Evolutionary conservation across 1,140 invertebrate genomes (phyloP).

Genomic region (Sminthurinus signatus): DNA sequence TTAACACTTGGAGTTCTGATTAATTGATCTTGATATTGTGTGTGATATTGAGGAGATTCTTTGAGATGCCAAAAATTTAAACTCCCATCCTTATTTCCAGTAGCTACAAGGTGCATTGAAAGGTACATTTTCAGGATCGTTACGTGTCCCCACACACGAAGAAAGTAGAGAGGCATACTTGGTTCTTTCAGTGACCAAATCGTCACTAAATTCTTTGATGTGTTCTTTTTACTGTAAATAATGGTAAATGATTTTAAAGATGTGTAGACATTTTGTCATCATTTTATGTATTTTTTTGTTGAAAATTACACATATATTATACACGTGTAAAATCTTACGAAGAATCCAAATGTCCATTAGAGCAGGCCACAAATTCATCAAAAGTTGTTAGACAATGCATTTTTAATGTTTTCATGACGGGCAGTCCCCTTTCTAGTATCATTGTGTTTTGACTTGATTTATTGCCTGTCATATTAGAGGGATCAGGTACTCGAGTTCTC

Average conservation of each 20-base stretch:
- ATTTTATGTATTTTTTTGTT: too few species aligned
- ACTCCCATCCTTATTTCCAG: constrained; percentile 29
- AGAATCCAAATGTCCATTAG: constrained; percentile 14
- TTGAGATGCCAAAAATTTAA: constrained; percentile 33
- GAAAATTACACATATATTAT: too few species aligned
- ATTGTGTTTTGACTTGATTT: neutral
- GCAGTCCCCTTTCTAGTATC: neutral
- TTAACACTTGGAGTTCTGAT: constrained; percentile 35
- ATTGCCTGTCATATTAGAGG: too few species aligned
- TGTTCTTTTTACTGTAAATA: constrained; percentile 11
- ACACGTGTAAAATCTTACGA: too few species aligned
- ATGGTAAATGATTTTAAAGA: too few species aligned
- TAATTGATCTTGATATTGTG: constrained; percentile 30
- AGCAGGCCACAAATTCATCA: constrained; percentile 33
- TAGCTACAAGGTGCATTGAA: constrained; percentile 14
- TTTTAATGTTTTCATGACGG: constrained; percentile 22
- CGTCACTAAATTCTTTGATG: constrained; percentile 26
- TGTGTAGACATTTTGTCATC: too few species aligned
- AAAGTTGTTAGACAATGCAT: constrained; percentile 17
- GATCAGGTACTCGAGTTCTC: constrained; percentile 5
- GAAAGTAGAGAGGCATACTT: constrained; percentile 27
- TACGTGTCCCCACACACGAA: constrained; percentile 31
- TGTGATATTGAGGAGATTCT: constrained; percentile 22
- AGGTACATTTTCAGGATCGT: constrained; percentile 16
- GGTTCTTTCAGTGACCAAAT: constrained; percentile 34